Conservation (phyloP, 2,888 invertebrate species). For the Apodemia hepburni region DNA sequence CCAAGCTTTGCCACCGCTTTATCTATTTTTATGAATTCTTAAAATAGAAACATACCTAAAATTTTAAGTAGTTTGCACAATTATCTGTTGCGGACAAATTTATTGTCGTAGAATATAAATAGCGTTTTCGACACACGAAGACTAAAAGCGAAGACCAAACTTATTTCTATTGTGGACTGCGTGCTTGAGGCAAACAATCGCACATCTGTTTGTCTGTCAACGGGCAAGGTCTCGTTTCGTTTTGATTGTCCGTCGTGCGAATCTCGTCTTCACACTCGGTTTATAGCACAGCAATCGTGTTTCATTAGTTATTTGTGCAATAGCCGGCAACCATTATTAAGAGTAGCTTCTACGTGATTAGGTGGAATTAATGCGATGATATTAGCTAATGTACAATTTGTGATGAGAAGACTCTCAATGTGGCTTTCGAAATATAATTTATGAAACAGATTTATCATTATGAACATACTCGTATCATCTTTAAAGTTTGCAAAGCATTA, state of each 20-base stretch:
- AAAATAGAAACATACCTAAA: neutral
- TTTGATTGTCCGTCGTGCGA: conserved; percentile 58
- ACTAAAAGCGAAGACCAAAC: conserved; percentile 5
- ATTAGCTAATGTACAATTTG: conserved; percentile 13
- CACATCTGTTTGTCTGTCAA: conserved; percentile 66
- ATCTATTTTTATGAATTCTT: neutral
- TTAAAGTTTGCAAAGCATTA: neutral
- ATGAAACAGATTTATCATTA: neutral
- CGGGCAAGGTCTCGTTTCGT: conserved; percentile 53
- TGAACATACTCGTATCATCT: neutral
- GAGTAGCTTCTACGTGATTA: conserved; percentile 14
- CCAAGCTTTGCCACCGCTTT: no score
- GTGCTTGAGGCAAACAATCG: conserved; percentile 53
- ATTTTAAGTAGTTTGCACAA: neutral
- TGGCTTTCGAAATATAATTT: conserved; percentile 14
- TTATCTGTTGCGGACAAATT: neutral
- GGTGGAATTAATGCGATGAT: conserved; percentile 9
- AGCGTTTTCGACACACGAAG: neutral
- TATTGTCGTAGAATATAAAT: conserved; percentile 4
- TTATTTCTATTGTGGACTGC: conserved; percentile 4
- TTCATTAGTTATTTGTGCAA: conserved; percentile 15
- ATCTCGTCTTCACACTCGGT: conserved; percentile 36
- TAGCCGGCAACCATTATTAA: conserved; percentile 5
- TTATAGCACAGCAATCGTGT: conserved; percentile 8
- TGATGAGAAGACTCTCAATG: conserved; percentile 1